A percentile compares a stretch with the other conserved stretches of the same genome.
Conservation (phyloP, 2,797 vertebrate genomes). For the Amblyopsis hoosieri region DNA sequence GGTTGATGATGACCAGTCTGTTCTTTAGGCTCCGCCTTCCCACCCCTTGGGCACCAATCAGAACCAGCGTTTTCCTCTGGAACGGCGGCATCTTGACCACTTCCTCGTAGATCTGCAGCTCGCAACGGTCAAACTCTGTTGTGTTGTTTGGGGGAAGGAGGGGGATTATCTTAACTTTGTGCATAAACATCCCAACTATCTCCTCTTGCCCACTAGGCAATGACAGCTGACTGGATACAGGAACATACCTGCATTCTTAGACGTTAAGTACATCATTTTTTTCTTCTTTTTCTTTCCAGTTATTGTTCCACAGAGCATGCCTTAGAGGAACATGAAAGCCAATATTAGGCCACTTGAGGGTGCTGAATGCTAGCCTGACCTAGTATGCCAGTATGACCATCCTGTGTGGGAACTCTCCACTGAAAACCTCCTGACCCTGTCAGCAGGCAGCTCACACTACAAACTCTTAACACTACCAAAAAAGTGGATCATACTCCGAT, state of each 20-base stretch:
- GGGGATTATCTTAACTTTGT: constrained; percentile 7
- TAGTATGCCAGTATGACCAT: too few species aligned
- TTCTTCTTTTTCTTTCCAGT: constrained; percentile 96
- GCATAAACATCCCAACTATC: neutral
- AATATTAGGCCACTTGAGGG: constrained; percentile 24
- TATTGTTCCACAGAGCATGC: constrained; percentile 91
- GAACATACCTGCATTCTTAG: constrained; percentile 93
- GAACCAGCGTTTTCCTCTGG: constrained; percentile 94
- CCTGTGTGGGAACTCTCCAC: too few species aligned
- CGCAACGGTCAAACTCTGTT: constrained; percentile 97
- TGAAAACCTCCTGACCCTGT: too few species aligned
- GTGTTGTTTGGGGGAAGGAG: constrained; percentile 21
- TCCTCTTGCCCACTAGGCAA: too few species aligned
- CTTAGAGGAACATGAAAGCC: constrained; percentile 61
- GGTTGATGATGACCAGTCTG: constrained; percentile 92
- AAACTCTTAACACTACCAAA: too few species aligned
- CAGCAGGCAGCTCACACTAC: too few species aligned
- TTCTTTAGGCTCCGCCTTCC: constrained; percentile 97
- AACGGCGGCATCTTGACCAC: constrained; percentile 98
- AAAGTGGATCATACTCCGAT: too few species aligned
- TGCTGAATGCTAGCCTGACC: constrained; percentile 6
- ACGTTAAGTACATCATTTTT: constrained; percentile 98
- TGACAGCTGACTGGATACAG: neutral
- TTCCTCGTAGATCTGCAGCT: constrained; percentile 98
- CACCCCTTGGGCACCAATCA: constrained; percentile 98